A percentile compares a stretch with the other conserved stretches of the same genome.
Conservation (phyloP, 2,113 vertebrate genomes). For the Hippocampus barbouri region DNA sequence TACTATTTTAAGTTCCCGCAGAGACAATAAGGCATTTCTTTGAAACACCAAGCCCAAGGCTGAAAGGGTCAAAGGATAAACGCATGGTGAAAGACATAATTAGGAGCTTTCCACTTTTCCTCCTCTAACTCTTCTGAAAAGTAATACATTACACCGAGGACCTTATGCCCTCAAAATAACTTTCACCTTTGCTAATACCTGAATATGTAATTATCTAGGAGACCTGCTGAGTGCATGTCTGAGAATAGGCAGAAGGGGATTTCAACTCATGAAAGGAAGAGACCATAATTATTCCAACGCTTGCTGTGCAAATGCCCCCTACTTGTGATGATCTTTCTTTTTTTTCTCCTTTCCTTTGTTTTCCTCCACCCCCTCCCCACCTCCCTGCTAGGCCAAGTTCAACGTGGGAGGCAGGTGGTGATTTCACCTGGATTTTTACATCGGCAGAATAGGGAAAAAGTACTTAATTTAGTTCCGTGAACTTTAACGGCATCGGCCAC, state of each 20-base stretch:
- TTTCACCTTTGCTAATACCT: slow-evolving; percentile 61
- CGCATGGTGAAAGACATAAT: slow-evolving; percentile 67
- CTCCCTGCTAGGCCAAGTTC: background rate
- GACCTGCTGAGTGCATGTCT: slow-evolving; percentile 52
- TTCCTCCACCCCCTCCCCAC: background rate
- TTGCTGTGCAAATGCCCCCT: slow-evolving; percentile 27
- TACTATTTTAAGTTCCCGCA: slow-evolving; percentile 28
- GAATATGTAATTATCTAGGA: slow-evolving; percentile 46
- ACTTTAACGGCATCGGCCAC: background rate
- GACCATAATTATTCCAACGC: slow-evolving; percentile 36
- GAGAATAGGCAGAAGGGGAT: slow-evolving; percentile 47
- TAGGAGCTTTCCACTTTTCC: slow-evolving; percentile 56
- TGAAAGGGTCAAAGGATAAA: slow-evolving; percentile 40
- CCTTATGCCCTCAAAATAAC: slow-evolving; percentile 57
- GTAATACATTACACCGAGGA: slow-evolving; percentile 40
- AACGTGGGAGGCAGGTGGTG: background rate
- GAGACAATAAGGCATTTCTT: slow-evolving; percentile 59
- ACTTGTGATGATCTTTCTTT: slow-evolving; percentile 17
- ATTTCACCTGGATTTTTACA: background rate
- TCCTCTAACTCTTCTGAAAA: slow-evolving; percentile 50
- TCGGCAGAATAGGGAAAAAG: background rate
- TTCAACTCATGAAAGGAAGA: slow-evolving; percentile 46
- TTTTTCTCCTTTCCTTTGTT: slow-evolving; percentile 8
- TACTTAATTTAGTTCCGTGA: background rate
- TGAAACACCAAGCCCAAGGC: slow-evolving; percentile 41